Base-by-base conservation (phyloP, 2,113 vertebrate species). In the Pelecanoides urinatrix region DNA sequence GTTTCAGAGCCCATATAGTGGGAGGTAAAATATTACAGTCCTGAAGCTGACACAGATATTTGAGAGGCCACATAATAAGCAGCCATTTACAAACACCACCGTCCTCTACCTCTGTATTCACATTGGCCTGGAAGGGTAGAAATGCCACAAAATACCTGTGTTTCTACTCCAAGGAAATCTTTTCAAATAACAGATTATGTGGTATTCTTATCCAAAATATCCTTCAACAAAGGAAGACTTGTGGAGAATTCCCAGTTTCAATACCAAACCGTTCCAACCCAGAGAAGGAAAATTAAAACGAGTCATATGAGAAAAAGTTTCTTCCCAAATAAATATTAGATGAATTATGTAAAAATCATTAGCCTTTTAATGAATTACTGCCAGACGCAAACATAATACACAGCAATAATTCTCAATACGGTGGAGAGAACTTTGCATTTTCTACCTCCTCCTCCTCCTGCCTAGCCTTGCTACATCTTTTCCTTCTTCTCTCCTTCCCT, bases 261-360 rank as follows among this genome's bases (percentile, higher is more conserved):
- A 75, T 55, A 94, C 16, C 52, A 89, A 81, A 65, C 25, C 3
- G 3, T 72, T 95, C 84, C 94, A 94, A 79, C 20, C 27, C 66
- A 47, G n/a, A 89, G 42, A 68, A 91, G 59, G 77, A 81, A 94
- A 95, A 97, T 84, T 86, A 91, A 93, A 97, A 72, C 76, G 73
- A 94, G 73, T 42, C 62, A 76, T 58, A 91, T 9, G 62, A 97
- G 86, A 86, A 92, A 75, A 91, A 68, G 34, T 58, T 94, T 82
- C 66, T 92, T 92, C 77, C 84, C 68, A 77, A 89, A 94, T 94
- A 96, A 93, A 83, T 94, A 94, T 81, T 91, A 91, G 42, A 96
- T 94, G 86, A 93, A 95, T 59, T 61, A 93, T 88, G 86, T 84
- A 92, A 95, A 96, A 96, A 87, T 72, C 73, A 87, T 92, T 81